Evolutionary conservation across 2,797 vertebrate species (phyloP).

Genomic region (Xiphorhynchus erythropygius): DNA sequence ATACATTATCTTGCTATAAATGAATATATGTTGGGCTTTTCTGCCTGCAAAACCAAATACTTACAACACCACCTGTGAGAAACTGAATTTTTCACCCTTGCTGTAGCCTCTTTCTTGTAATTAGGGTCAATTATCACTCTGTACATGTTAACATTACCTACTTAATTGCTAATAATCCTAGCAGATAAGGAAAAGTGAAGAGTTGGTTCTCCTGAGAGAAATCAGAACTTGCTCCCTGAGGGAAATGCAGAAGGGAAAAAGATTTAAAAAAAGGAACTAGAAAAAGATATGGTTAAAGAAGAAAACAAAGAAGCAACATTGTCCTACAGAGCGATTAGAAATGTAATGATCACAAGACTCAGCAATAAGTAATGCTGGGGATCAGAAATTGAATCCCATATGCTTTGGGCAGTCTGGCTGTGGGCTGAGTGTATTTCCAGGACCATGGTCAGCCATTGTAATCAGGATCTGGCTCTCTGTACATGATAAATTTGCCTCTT

Average conservation of each 20-base stretch:
- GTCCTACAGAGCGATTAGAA: not conserved
- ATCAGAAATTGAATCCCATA: not conserved
- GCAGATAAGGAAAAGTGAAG: not conserved
- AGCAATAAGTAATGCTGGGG: not conserved
- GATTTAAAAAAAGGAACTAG: not conserved
- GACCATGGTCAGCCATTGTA: not conserved
- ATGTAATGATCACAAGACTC: not conserved
- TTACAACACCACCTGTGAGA: not conserved
- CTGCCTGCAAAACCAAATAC: not conserved
- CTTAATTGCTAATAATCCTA: conserved; percentile 37
- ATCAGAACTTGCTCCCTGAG: not conserved
- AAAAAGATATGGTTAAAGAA: not conserved
- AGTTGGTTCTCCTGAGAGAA: not conserved
- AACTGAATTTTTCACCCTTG: not conserved
- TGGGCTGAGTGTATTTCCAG: not conserved
- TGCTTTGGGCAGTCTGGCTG: not conserved
- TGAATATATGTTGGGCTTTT: not conserved
- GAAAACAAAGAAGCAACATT: not conserved
- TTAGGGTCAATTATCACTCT: conserved; percentile 36
- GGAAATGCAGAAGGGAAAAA: not conserved
- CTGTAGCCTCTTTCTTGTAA: not conserved
- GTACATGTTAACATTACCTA: not conserved
- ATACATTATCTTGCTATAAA: not conserved
- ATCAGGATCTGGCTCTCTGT: not conserved
- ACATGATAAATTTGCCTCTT: not conserved